Conservation (phyloP, 1,140 invertebrate genomes). For the Chionoecetes opilio region DNA sequence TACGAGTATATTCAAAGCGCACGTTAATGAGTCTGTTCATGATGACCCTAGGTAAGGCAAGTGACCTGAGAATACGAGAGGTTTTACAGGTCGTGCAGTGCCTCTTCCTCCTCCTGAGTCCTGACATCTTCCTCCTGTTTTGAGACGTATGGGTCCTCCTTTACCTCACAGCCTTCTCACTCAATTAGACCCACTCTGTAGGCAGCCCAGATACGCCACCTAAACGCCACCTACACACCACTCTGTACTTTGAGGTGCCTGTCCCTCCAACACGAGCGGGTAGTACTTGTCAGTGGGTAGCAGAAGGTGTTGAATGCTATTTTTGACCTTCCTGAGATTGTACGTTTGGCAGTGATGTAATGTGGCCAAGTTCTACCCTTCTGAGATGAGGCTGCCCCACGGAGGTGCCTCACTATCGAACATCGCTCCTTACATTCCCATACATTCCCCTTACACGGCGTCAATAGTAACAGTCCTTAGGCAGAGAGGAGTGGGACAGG, state of each 20-base stretch:
- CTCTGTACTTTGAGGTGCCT: neutral
- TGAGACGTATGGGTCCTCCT: constrained; percentile 15
- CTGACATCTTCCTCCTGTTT: neutral
- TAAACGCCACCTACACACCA: neutral
- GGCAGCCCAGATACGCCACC: neutral
- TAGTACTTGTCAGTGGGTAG: neutral
- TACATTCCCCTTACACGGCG: too few species aligned
- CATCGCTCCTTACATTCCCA: neutral
- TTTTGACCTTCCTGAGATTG: constrained; percentile 50
- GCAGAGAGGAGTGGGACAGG: too few species aligned
- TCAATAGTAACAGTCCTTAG: too few species aligned
- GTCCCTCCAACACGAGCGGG: neutral
- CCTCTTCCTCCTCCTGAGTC: neutral
- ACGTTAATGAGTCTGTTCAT: neutral
- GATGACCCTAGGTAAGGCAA: neutral
- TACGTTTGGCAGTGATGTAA: constrained; percentile 76
- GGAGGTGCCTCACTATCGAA: constrained; percentile 59
- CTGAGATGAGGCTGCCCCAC: constrained; percentile 41
- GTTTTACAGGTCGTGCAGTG: neutral
- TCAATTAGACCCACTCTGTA: constrained; percentile 58
- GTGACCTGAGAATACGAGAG: neutral
- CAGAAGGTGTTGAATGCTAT: constrained; percentile 44
- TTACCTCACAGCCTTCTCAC: constrained; percentile 44
- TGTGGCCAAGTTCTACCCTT: constrained; percentile 52
- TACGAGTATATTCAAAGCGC: constrained; percentile 15